Evolutionary conservation across 2,888 invertebrate species (phyloP).

Genomic region (Drosophila setosimentum): DNA sequence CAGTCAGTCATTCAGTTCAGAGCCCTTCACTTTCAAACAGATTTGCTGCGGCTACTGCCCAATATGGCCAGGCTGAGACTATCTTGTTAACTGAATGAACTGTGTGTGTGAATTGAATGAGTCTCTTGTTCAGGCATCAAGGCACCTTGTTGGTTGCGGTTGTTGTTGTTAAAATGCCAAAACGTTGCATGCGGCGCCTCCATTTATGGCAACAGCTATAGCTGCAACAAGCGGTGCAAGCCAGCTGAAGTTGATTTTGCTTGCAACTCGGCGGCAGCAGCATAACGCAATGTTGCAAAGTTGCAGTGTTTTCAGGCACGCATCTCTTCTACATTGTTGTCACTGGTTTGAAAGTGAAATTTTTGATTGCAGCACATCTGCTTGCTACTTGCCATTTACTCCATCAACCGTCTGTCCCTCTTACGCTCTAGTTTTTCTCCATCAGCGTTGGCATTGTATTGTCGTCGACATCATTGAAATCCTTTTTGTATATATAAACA

Average conservation of each 20-base stretch:
- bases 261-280: slow-evolving; percentile 15
- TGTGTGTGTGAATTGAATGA: slow-evolving; percentile 32
- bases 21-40: slow-evolving; percentile 74
- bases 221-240: slow-evolving; percentile 41
- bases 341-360: slow-evolving; percentile 69
- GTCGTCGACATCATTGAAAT: neutral
- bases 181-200: slow-evolving; percentile 59
- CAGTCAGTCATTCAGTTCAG: slow-evolving; percentile 24
- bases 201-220: slow-evolving; percentile 51
- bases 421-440: neutral
- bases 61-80: slow-evolving; percentile 49
- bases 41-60: slow-evolving; percentile 20
- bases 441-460: slow-evolving; percentile 39
- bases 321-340: slow-evolving; percentile 40
- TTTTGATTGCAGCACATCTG: slow-evolving; percentile 45
- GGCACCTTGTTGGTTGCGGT: slow-evolving; percentile 13
- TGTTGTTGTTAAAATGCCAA: slow-evolving; percentile 53
- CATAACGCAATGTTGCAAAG: slow-evolving; percentile 14
- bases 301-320: slow-evolving; percentile 12
- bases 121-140: slow-evolving; percentile 14
- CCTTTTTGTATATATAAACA: neutral
- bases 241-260: slow-evolving; percentile 27
- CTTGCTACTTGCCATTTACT: slow-evolving; percentile 6
- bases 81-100: slow-evolving; percentile 39
- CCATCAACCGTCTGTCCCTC: neutral